phyloP scores from a whole-genome alignment of 2,888 invertebrate species.

The Ornithoptera alexandrae region DNA sequence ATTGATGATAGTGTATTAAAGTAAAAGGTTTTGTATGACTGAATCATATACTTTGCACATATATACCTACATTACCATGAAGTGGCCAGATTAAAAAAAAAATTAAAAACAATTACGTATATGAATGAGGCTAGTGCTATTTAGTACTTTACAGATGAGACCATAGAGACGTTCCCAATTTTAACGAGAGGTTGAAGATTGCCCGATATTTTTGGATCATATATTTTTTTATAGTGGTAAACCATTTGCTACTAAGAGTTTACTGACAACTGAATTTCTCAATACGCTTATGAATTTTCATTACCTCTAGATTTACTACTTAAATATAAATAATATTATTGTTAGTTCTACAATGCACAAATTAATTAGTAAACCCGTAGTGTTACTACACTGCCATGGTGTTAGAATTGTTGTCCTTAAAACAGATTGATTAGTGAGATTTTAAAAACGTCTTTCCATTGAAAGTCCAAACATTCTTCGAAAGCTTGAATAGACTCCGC shows the following conservation, averaged over 20 bases:
- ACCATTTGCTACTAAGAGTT: conserved; percentile 57
- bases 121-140: too few species aligned
- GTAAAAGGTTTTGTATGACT: too few species aligned
- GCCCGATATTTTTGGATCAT: conserved; percentile 70
- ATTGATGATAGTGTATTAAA: too few species aligned
- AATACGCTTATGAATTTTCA: conserved; percentile 72
- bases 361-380: conserved; percentile 28
- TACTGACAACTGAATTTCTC: conserved; percentile 51
- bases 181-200: conserved; percentile 46
- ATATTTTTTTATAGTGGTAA: conserved; percentile 62
- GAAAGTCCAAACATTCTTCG: too few species aligned
- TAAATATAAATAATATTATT: conserved; percentile 31
- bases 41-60: too few species aligned
- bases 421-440: conserved; percentile 1
- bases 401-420: not conserved
- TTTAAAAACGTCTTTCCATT: not conserved
- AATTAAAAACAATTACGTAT: too few species aligned
- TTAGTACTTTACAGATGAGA: conserved; percentile 53
- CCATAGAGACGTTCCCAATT: conserved; percentile 63
- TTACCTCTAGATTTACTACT: conserved; percentile 47
- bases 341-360: conserved; percentile 32
- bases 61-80: too few species aligned
- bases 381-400: conserved; percentile 33
- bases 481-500: too few species aligned
- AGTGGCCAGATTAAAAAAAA: too few species aligned